Percentiles rank a stretch among this genome's conserved stretches.
These are phyloP conservation scores for Pedetes capensis DNA, from an alignment of 2,113 vertebrate species.

Conservation along the genomic window DNA sequence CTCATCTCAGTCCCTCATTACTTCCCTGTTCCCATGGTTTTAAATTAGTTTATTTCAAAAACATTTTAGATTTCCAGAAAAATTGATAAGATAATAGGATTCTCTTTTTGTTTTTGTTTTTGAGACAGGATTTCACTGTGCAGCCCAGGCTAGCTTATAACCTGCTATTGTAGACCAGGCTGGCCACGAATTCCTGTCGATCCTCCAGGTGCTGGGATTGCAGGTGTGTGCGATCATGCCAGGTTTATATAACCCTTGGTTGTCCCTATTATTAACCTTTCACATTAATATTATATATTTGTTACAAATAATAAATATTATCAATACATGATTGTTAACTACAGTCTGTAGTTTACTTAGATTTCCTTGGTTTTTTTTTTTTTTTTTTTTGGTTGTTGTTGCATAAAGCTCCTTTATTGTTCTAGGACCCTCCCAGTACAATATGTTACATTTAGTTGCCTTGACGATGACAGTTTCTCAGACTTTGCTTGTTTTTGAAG, in stretches of 20 bases:
- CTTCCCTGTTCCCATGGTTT: not conserved
- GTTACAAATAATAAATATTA: not conserved
- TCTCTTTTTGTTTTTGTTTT: too few relatives aligned
- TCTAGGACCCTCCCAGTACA: not conserved
- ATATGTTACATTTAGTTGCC: not conserved
- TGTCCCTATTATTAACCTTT: not conserved
- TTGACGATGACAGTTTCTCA: not conserved
- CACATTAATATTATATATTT: not conserved
- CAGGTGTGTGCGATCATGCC: too few relatives aligned
- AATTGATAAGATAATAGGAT: not conserved
- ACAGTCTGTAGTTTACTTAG: not conserved
- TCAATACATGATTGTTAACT: not conserved
- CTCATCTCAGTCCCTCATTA: not conserved
- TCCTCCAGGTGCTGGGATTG: too few relatives aligned
- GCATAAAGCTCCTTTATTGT: not conserved
- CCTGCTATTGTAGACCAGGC: too few relatives aligned
- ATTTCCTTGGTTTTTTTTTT: not conserved
- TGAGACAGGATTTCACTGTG: too few relatives aligned
- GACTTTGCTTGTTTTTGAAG: not conserved
- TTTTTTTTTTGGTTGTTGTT: too few relatives aligned
- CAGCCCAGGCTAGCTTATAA: too few relatives aligned
- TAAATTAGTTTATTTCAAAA: not conserved
- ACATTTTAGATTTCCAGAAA: not conserved
- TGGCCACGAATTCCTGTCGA: too few relatives aligned
- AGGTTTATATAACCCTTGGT: not conserved